Evolutionary conservation across 2,797 vertebrate genomes (phyloP), one percentile per base, ranked within the genome.

Genomic region (Gambusia yucatana): DNA sequence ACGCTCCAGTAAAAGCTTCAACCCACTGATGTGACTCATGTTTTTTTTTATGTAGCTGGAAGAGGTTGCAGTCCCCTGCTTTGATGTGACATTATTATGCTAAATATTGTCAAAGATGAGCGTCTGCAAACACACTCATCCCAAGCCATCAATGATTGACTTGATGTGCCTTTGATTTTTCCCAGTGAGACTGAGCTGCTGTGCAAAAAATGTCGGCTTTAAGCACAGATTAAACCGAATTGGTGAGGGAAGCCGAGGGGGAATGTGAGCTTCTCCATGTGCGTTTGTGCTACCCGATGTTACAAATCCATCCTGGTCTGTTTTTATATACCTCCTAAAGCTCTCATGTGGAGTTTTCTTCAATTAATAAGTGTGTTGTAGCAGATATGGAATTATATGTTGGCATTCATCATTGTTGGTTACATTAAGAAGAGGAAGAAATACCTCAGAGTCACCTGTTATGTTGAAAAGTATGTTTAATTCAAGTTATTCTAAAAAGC

Each of bases 151-250:
- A 87, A 86, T 91, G 85, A 93, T 84, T 91, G 86, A 93, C 85
- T 91, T 55, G 77, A 82, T 77, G 77, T 55, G 79, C 73, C 90
- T 92, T 91, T 93, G 87, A 94, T 92, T 86, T 84, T 77, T 88
- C 84, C 81, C 86, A 63, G 59, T 30, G 89, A 89, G 90, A 86
- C 43, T 73, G 50, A 76, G 79, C 90, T 85, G 87, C 79, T 86
- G 69, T 83, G 77, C 78, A 85, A 93, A 93, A 93, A 93, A 94
- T 91, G 82, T 86, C 92, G 86, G 80, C 88, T 89, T 90, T 89
- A 93, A 92, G 89, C 86, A 10, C 30, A 88, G 91, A 93, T 94
- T 93, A 90, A 94, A 94, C 78, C 5, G 87, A 93, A 88, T 92
- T 80, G 78, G 77, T 88, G 57, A 84, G 73, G n/a, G 72, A 85